Conservation (phyloP, 2,888 invertebrate species). For the Resseliella maxima region DNA sequence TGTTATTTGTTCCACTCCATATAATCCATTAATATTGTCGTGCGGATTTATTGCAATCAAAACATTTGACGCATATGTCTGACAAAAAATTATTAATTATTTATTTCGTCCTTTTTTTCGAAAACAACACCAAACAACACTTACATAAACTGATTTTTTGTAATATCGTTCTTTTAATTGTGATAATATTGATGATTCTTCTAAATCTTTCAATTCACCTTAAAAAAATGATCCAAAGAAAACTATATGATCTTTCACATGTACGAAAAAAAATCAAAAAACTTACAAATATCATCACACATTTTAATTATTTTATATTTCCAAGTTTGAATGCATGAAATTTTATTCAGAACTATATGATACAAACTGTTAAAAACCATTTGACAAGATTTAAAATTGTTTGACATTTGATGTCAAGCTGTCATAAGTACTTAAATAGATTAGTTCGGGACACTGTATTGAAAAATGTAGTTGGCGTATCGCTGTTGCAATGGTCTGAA, state of each 20-base stretch:
- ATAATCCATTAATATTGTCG: background rate
- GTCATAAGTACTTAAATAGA: too few species aligned
- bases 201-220: background rate
- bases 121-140: background rate
- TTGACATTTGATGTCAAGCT: too few species aligned
- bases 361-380: too few species aligned
- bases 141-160: background rate
- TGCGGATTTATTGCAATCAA: constrained; percentile 18
- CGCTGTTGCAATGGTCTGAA: too few species aligned
- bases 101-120: background rate
- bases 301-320: too few species aligned
- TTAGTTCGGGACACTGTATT: too few species aligned
- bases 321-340: too few species aligned
- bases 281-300: constrained; percentile 13
- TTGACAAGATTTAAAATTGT: too few species aligned
- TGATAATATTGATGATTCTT: background rate
- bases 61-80: constrained; percentile 30
- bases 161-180: constrained; percentile 4
- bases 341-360: too few species aligned
- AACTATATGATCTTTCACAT: background rate
- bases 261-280: background rate
- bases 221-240: background rate
- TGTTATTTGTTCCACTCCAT: background rate
- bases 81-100: background rate
- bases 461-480: too few species aligned